Percentiles rank a stretch among this genome's conserved stretches.
Evolutionary conservation across 2,888 invertebrate genomes (phyloP).

Genomic region (Meteorus colon): DNA sequence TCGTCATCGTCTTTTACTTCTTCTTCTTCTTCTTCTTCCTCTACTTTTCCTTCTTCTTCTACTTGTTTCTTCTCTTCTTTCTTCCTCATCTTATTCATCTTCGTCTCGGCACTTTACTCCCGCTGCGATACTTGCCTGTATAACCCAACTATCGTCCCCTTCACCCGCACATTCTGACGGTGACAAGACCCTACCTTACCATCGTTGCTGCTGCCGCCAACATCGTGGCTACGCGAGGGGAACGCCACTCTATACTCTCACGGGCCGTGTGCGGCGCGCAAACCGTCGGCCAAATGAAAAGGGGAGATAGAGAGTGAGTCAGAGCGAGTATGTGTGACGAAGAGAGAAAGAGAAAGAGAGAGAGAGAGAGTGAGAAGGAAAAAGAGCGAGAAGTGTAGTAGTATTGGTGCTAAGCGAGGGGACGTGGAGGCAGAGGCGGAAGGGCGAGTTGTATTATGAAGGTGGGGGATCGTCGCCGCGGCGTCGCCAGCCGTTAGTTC

Average conservation of each 20-base stretch:
- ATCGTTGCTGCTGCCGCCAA: slow-evolving; percentile 53
- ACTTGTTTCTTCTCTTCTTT: slow-evolving; percentile 53
- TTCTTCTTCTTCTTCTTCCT: slow-evolving; percentile 42
- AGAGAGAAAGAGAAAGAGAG: slow-evolving; percentile 51
- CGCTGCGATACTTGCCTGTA: slow-evolving; percentile 66
- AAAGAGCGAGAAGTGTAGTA: slow-evolving; percentile 57
- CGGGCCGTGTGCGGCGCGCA: slow-evolving; percentile 49
- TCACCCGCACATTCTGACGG: slow-evolving; percentile 73
- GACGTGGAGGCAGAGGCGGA: slow-evolving; percentile 34
- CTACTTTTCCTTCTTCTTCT: slow-evolving; percentile 68
- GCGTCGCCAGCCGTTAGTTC: slow-evolving; percentile 77
- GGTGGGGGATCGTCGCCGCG: slow-evolving; percentile 66
- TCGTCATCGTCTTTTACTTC: slow-evolving; percentile 49
- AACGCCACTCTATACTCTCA: slow-evolving; percentile 20
- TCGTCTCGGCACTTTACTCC: slow-evolving; percentile 72
- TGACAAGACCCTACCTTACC: slow-evolving; percentile 70
- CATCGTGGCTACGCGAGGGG: slow-evolving; percentile 47
- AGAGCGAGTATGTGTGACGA: slow-evolving; percentile 71
- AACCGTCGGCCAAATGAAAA: slow-evolving; percentile 63
- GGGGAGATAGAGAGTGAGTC: slow-evolving; percentile 72
- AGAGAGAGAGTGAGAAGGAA: slow-evolving; percentile 54
- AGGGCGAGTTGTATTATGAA: slow-evolving; percentile 48
- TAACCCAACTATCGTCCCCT: slow-evolving; percentile 75
- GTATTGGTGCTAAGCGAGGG: background rate
- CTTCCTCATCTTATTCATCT: slow-evolving; percentile 52